phyloP scores from a whole-genome alignment of 2,888 invertebrate species.

The Acanthacorydalis orientalis region DNA sequence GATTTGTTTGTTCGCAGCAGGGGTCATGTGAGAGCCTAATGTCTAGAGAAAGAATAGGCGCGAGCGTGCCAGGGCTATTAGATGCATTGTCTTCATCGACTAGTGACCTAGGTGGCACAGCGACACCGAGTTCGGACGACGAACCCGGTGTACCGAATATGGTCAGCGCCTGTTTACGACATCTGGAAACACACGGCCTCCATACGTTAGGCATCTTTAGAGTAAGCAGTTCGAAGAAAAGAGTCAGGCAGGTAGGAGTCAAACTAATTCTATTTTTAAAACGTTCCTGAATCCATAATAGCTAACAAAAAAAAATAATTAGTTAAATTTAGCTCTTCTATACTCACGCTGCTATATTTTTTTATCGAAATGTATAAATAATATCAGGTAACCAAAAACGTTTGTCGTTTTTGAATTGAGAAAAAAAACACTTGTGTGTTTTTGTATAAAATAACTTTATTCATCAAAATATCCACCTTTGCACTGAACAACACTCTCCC shows the following conservation, averaged over 20 bases:
- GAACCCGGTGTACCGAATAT: constrained; percentile 55
- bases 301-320: too few species aligned
- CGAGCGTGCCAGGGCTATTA: constrained; percentile 29
- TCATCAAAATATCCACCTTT: too few species aligned
- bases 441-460: too few species aligned
- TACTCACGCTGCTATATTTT: too few species aligned
- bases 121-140: constrained; percentile 17
- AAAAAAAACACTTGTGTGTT: too few species aligned
- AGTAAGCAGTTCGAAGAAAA: constrained; percentile 81
- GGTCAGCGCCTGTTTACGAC: constrained; percentile 62
- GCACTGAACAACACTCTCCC: too few species aligned
- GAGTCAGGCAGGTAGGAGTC: constrained; percentile 64
- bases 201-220: constrained; percentile 80
- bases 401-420: too few species aligned
- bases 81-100: constrained; percentile 27
- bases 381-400: too few species aligned
- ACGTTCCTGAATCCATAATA: too few species aligned
- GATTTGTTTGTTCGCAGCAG: constrained; percentile 37
- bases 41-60: constrained; percentile 35
- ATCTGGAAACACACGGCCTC: constrained; percentile 65
- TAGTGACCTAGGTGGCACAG: constrained; percentile 27
- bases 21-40: constrained; percentile 62
- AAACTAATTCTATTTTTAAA: background rate
- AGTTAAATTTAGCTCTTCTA: too few species aligned
- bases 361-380: too few species aligned